A percentile compares a stretch with the other conserved stretches of the same genome.
Conservation (phyloP, 2,888 invertebrate species). For the Coelinius sp. region DNA sequence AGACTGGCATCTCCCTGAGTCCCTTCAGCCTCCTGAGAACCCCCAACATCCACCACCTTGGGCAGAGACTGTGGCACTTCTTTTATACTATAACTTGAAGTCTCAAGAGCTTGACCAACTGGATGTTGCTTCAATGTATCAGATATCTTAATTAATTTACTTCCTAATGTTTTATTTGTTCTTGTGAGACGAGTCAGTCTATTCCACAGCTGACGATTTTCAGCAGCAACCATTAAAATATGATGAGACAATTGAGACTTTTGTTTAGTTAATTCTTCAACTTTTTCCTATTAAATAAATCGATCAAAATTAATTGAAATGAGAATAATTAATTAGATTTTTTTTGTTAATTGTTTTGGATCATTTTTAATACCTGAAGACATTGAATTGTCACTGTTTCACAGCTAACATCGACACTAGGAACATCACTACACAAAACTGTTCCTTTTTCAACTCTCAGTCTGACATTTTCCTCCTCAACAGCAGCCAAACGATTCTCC, state of each 20-base stretch:
- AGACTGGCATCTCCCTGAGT: constrained; percentile 73
- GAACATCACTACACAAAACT: constrained; percentile 31
- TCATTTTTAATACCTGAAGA: constrained; percentile 29
- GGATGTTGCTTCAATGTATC: constrained; percentile 72
- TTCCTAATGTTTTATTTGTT: constrained; percentile 74
- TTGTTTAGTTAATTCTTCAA: constrained; percentile 81
- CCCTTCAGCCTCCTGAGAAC: constrained; percentile 1
- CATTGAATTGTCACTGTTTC: constrained; percentile 22
- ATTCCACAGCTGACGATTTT: constrained; percentile 86
- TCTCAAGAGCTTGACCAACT: constrained; percentile 55
- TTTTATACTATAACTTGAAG: constrained; percentile 56
- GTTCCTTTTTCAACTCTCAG: constrained; percentile 71
- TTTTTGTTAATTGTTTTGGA: too few relatives aligned
- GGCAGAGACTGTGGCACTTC: constrained; percentile 47
- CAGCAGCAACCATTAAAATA: constrained; percentile 85
- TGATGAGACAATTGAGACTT: constrained; percentile 84
- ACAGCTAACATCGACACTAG: constrained; percentile 1
- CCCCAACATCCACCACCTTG: constrained; percentile 51
- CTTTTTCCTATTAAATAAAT: constrained; percentile 74
- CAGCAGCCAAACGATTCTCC: constrained; percentile 78
- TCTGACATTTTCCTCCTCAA: constrained; percentile 84
- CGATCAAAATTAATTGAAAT: neutral
- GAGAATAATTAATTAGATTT: too few relatives aligned
- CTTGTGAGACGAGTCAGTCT: constrained; percentile 78
- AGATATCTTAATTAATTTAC: constrained; percentile 73